Evolutionary conservation across 2,888 invertebrate genomes (phyloP).

Genomic region (Muschampia plurimacula): DNA sequence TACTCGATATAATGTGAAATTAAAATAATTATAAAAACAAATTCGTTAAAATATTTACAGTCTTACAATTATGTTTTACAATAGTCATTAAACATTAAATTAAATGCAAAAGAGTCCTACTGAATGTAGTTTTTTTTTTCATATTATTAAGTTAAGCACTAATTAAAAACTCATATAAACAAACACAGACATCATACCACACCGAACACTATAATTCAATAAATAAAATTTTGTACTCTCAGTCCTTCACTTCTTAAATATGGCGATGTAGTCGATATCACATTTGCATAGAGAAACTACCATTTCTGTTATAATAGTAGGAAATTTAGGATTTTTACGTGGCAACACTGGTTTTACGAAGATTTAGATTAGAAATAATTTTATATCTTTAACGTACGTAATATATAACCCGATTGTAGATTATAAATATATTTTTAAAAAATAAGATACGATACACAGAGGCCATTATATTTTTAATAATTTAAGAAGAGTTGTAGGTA

Average conservation of each 20-base stretch:
- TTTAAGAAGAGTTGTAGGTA: too few species aligned
- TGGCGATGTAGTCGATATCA: conserved; percentile 62
- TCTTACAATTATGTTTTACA: conserved; percentile 13
- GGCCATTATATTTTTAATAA: too few species aligned
- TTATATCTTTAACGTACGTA: too few species aligned
- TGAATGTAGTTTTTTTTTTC: not conserved
- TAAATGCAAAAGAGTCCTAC: conserved; percentile 24
- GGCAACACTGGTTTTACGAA: conserved; percentile 44
- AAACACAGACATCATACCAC: conserved; percentile 2
- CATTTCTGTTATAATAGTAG: conserved; percentile 57
- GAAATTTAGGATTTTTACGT: conserved; percentile 42
- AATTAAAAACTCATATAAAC: conserved; percentile 1
- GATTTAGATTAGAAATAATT: too few species aligned
- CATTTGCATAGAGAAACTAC: conserved; percentile 51
- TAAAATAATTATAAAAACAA: conserved; percentile 29
- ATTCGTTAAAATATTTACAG: conserved; percentile 33
- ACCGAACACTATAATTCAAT: conserved; percentile 23
- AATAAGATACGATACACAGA: too few species aligned
- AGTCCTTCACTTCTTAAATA: conserved; percentile 55
- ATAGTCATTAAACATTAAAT: conserved; percentile 23
- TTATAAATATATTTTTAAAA: too few species aligned
- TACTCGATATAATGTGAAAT: conserved; percentile 23
- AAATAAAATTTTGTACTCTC: conserved; percentile 73
- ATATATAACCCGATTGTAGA: too few species aligned
- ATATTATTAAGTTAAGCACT: not conserved